Evolutionary conservation across 2,797 vertebrate species (phyloP), one percentile per base, ranked within the genome.

Genomic region (Trichosurus vulpecula): DNA sequence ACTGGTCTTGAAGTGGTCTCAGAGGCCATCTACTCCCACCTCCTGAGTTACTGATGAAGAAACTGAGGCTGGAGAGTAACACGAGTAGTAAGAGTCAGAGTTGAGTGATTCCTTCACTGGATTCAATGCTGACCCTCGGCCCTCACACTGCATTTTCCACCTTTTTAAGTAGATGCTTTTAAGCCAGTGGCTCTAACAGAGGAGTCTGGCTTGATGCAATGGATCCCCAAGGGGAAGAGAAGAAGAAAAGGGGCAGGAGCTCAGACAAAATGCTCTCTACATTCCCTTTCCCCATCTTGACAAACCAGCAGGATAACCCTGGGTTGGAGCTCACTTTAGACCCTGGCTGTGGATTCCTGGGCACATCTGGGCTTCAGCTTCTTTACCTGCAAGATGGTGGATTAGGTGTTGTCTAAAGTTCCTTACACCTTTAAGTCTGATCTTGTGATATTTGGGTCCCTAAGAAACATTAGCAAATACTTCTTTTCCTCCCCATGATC

Each of bases 381-480:
- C n/a, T 22, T 81, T 22, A 81, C n/a, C n/a, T 81, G n/a, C 19
- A 47, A 41, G n/a, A 41, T 25, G n/a, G 41, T 87, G 74, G 74
- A 51, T 51, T 87, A 27, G 41, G 10, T 51, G 61, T 4, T 27
- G 9, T 25, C 41, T 87, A 87, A 47, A 87, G 19, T 47, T 47
- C 22, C 41, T 27, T 81, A 47, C 22, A 51, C 27, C 74, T 81
- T 47, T 19, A 25, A 47, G 19, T 22, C 41, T 41, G n/a, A 25
- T 81, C 41, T 29, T 11, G 2, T 47, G 74, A 87, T 51, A 0
- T 92, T 94, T 51, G 53, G 93, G 54, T 94, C 92, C 52, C 19
- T 92, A 95, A 54, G 25, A 93, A 92, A 6, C 29, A 52, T 90
- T 52, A 96, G 47, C 52, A 92, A 92, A 91, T n/a, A 35, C 1